Conservation (phyloP, 1,140 invertebrate species). For the Drosophila simulans region DNA sequence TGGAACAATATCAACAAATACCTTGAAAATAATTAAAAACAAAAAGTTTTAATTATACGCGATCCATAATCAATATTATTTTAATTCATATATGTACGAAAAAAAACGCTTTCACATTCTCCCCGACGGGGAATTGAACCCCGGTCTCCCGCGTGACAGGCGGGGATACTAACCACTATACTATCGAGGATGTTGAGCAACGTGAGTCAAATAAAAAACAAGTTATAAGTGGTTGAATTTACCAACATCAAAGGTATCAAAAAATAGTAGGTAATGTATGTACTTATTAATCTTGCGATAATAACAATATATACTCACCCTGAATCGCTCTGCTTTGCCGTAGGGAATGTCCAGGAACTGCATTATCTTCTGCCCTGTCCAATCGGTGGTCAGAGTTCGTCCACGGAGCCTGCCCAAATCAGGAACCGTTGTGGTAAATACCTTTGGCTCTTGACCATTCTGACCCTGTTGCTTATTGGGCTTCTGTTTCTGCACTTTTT, state of each 20-base stretch:
- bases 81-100: no score
- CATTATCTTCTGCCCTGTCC: conserved; percentile 69
- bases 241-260: neutral
- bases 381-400: conserved; percentile 58
- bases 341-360: conserved; percentile 82
- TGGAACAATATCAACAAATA: no score
- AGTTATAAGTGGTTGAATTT: neutral
- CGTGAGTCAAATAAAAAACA: neutral
- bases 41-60: no score
- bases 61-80: no score
- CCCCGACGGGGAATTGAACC: conserved; percentile 86
- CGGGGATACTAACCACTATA: conserved; percentile 85
- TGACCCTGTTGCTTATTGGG: conserved; percentile 38
- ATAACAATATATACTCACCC: conserved; percentile 35
- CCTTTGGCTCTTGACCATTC: conserved; percentile 27
- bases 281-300: neutral
- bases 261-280: no score
- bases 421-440: conserved; percentile 56
- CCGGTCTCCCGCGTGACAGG: conserved; percentile 86
- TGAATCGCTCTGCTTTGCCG: conserved; percentile 75
- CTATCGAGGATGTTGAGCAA: conserved; percentile 25
- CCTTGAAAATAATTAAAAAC: no score
- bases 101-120: conserved; percentile 44
- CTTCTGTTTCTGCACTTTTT: conserved; percentile 26
- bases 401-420: conserved; percentile 73